These are phyloP conservation scores for Colletes gigas DNA, from an alignment of 1,140 invertebrate species.

Conservation along the genomic window DNA sequence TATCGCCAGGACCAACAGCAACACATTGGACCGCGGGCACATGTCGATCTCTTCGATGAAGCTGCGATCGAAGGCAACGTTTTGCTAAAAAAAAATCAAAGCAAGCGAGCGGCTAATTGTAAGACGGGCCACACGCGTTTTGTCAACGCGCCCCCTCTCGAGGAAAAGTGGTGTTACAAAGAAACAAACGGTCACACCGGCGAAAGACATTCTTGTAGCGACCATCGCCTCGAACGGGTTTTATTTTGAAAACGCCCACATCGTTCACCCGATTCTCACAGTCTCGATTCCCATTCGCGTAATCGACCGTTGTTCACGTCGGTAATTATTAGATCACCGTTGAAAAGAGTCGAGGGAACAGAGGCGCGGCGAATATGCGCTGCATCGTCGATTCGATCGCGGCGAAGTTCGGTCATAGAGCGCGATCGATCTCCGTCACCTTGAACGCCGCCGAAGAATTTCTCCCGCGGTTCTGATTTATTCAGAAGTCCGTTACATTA, in stretches of 20 bases:
- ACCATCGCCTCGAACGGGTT: too few species aligned
- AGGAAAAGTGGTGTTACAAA: too few species aligned
- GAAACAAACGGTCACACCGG: too few species aligned
- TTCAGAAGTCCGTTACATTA: background rate
- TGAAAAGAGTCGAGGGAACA: background rate
- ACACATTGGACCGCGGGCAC: constrained; percentile 7
- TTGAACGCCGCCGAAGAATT: background rate
- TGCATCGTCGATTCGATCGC: background rate
- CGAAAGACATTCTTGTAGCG: too few species aligned
- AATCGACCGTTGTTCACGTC: background rate
- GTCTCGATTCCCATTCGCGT: background rate
- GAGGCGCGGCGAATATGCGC: background rate
- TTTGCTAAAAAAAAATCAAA: too few species aligned
- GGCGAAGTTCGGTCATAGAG: background rate
- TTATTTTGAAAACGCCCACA: too few species aligned
- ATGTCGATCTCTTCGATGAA: constrained; percentile 22
- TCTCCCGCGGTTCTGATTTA: background rate
- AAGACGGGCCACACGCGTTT: too few species aligned
- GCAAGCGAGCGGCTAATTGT: too few species aligned
- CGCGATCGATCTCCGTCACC: background rate
- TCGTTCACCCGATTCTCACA: too few species aligned
- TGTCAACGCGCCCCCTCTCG: too few species aligned
- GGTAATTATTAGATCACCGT: background rate
- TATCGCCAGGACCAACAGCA: constrained; percentile 51
- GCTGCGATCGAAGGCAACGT: background rate